A percentile compares a stretch with the other conserved stretches of the same genome.
These are phyloP conservation scores for Acipenser oxyrinchus DNA, from an alignment of 2,797 vertebrate genomes.

Conservation along the genomic window DNA sequence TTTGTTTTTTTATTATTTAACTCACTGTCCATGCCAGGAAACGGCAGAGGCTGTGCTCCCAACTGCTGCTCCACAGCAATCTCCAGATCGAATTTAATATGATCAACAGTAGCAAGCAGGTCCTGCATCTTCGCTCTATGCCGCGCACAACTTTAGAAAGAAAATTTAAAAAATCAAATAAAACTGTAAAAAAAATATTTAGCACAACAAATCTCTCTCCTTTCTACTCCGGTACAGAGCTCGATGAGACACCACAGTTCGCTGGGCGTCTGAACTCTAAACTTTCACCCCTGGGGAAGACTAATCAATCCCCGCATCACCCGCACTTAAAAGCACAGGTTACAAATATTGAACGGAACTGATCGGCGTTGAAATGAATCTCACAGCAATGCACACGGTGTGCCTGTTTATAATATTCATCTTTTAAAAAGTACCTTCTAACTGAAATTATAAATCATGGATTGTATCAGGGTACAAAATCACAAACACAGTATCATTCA, in stretches of 20 bases:
- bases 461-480: too few relatives aligned
- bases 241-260: slow-evolving; percentile 6
- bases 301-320: not conserved
- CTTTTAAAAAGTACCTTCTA: too few relatives aligned
- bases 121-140: slow-evolving; percentile 17
- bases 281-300: not conserved
- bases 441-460: too few relatives aligned
- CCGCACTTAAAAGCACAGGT: not conserved
- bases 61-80: slow-evolving; percentile 5
- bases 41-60: slow-evolving; percentile 9
- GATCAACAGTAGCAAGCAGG: not conserved
- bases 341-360: not conserved
- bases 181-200: slow-evolving; percentile 3
- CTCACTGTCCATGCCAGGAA: slow-evolving; percentile 93
- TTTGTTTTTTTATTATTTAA: slow-evolving; percentile 18
- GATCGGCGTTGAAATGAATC: too few relatives aligned
- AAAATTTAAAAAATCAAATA: not conserved
- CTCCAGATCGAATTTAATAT: too few relatives aligned
- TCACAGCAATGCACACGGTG: too few relatives aligned
- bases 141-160: slow-evolving; percentile 1
- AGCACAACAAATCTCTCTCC: not conserved
- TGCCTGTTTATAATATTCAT: too few relatives aligned
- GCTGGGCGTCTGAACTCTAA: not conserved
- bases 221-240: not conserved
- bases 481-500: too few relatives aligned